These are phyloP conservation scores for Rhopalosiphum padi DNA, from an alignment of 1,140 invertebrate genomes.

Conservation along the genomic window DNA sequence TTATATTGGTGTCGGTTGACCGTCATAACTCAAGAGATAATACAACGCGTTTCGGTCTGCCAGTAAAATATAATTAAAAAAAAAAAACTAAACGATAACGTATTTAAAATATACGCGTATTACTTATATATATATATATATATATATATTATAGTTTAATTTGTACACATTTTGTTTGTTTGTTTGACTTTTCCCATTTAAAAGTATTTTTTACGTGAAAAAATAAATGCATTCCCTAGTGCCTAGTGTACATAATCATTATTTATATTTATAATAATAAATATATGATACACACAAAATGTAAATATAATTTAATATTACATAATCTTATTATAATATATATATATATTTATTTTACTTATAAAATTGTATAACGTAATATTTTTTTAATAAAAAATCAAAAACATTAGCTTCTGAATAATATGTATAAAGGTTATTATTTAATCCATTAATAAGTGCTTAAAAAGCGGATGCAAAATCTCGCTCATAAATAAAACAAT, in stretches of 20 bases:
- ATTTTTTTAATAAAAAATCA: background rate
- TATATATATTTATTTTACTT: background rate
- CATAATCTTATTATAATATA: background rate
- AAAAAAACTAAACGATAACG: background rate
- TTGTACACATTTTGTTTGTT: background rate
- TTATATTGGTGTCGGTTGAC: background rate
- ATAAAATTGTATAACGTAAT: background rate
- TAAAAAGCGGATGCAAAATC: background rate
- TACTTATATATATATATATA: background rate
- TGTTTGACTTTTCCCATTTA: background rate
- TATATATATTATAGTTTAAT: background rate
- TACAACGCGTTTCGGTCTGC: background rate
- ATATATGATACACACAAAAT: background rate
- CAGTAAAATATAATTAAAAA: constrained; percentile 19
- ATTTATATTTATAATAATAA: background rate
- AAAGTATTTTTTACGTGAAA: background rate
- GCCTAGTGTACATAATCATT: background rate
- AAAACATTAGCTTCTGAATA: background rate
- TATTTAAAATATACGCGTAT: background rate
- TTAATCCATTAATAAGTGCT: background rate
- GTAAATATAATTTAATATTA: background rate
- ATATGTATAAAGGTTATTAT: background rate
- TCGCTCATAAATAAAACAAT: background rate
- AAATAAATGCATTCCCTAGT: background rate
- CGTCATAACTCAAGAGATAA: constrained; percentile 6